Base-by-base conservation (phyloP, 2,797 vertebrate species). In the Fratercula arctica region DNA sequence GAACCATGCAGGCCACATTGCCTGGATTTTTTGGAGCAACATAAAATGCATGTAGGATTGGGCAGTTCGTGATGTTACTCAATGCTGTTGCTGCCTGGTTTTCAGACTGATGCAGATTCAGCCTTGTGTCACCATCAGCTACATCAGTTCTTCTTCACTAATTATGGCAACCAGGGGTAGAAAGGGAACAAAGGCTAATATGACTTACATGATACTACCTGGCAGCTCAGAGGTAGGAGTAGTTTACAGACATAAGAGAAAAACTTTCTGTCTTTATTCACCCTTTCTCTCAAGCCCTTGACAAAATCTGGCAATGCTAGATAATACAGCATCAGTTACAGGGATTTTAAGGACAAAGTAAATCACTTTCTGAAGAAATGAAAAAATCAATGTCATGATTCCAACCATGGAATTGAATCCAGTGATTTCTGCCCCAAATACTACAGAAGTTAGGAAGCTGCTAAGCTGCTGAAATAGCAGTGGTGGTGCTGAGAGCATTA, bases 281-380 rank as follows among this genome's bases (percentile, higher is more conserved):
- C 68, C 33, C 26, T 59, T 85, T 76, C 28, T 75, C 33, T 85
- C 37, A 51, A 91, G 54, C 16, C 51, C 54, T 84, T 76, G 69
- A 81, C 50, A 91, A 79, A 95, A 84, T 19, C 73, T 73, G 72
- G 43, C 66, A 86, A 51, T 60, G 39, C 59, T 54, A 64, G 59
- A 45, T 79, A 72, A 85, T 66, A 68, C 48, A 87, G 56, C 72
- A 78, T 67, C 75, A 72, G 26, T 77, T 89, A 75, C n/a, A 72
- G 66, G 26, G 61, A 66, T 87, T 92, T 90, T 87, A 79, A 94
- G 78, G 77, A 88, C 80, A 86, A 67, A 88, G 87, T 81, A 78
- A 87, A 88, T 88, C 57, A 76, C 63, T 81, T 91, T 86, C 46
- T 48, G 69, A 78, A 91, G 60, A 95, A 95, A 95, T 73, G n/a